A percentile compares a stretch with the other conserved stretches of the same genome.
Evolutionary conservation across 1,140 invertebrate species (phyloP).

Genomic region (Drosophila takahashii): DNA sequence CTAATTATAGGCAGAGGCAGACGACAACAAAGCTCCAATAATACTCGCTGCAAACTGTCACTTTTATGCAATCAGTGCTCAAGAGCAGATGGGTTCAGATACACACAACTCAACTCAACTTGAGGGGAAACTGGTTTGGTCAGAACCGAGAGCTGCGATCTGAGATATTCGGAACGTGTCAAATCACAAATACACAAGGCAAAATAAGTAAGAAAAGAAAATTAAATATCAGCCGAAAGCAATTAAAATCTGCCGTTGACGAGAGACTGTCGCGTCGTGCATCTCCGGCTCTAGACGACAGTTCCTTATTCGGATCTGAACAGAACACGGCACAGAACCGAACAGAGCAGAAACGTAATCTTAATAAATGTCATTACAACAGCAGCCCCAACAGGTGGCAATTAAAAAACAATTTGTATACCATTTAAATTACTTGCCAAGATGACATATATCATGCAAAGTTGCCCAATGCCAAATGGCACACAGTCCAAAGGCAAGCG

Average conservation of each 20-base stretch:
- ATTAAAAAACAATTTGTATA: conserved; percentile 79
- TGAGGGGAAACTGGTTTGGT: conserved; percentile 56
- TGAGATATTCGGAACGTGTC: conserved; percentile 2
- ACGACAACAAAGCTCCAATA: conserved; percentile 29
- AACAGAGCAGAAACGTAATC: conserved; percentile 49
- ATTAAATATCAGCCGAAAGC: conserved; percentile 51
- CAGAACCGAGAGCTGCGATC: conserved; percentile 21
- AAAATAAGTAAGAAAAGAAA: conserved; percentile 3
- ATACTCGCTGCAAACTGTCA: conserved; percentile 34
- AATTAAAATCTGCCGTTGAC: conserved; percentile 60
- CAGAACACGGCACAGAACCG: neutral
- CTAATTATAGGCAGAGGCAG: conserved; percentile 16
- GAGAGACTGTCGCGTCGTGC: conserved; percentile 37
- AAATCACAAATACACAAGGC: conserved; percentile 9
- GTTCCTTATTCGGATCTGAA: conserved; percentile 34
- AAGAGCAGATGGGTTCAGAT: conserved; percentile 21
- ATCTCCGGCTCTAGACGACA: conserved; percentile 43
- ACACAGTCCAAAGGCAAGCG: conserved; percentile 42
- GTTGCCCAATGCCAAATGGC: conserved; percentile 36
- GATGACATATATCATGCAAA: conserved; percentile 77
- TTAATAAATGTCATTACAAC: conserved; percentile 76
- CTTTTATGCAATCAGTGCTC: conserved; percentile 42
- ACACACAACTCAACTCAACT: neutral
- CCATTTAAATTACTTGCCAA: conserved; percentile 73
- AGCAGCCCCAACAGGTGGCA: conserved; percentile 63